Base-by-base conservation (phyloP, 2,113 vertebrate species). In the Uria lomvia region DNA sequence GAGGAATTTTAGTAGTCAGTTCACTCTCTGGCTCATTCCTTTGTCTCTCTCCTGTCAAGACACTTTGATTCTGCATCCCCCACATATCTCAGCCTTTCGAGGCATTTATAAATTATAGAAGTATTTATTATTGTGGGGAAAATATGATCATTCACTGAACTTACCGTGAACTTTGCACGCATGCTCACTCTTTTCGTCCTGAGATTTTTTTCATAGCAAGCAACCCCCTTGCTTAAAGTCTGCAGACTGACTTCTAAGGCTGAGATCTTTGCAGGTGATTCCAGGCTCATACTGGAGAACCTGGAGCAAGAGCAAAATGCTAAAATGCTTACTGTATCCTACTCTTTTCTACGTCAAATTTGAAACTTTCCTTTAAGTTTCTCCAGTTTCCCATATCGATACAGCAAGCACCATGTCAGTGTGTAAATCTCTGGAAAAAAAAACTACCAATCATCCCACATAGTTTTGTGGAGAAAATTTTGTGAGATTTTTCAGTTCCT, bases 71-170 rank as follows among this genome's bases (percentile, higher is more conserved):
- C 80, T 88, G 87, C 84, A 91, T 97, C 95, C 78, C 91, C 96
- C 95, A 96, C 92, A 82, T 95, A 92, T 90, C 92, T 88, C 86
- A 95, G 91, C 66, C 77, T 95, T 95, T 81, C 0, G 5, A 94
- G 86, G 97, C 92, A 92, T 96, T 96, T 97, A 85, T 96, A 92
- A 92, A 97, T 97, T 96, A 70, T 73, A 92, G 77, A 96, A 94
- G 58, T 95, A 97, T 96, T 97, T 97, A 95, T 97, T 96, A 96
- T 96, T 95, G 91, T 91, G 91, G 58, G 81, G 95, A 95, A 94
- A 92, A 94, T 66, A 91, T 53, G 95, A 95, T 96, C 95, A 84
- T 97, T 96, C 73, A 82, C 73, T 96, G 92, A 96, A 94, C 97
- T 97, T 9, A 0, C 56, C 11, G 6, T 94, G 97, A 97, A 96